phyloP scores from a whole-genome alignment of 2,797 vertebrate species.

The Hypotaenidia philippensis region DNA sequence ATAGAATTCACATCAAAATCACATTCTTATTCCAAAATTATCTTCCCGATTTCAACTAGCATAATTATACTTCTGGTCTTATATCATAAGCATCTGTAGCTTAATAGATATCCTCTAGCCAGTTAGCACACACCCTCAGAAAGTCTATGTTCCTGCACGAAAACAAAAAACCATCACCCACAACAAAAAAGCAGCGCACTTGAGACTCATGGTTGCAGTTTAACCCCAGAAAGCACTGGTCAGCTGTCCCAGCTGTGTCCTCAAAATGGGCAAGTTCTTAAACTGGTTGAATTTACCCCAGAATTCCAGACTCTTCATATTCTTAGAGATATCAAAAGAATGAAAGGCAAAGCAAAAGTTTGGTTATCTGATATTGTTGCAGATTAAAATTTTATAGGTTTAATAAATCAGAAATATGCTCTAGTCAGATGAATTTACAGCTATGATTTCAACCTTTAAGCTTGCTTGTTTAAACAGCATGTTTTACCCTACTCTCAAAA shows the following conservation, averaged over 20 bases:
- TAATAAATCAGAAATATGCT: not conserved
- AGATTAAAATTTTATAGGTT: not conserved
- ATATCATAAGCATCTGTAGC: not conserved
- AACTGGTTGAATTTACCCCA: not conserved
- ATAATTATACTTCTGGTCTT: not conserved
- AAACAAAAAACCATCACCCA: not conserved
- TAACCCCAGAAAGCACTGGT: too few species aligned
- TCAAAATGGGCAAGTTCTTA: not conserved
- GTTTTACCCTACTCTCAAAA: not conserved
- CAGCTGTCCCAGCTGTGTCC: too few species aligned
- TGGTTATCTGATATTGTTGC: not conserved
- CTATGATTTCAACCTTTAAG: not conserved
- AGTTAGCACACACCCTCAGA: accelerated
- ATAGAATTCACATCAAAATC: not conserved
- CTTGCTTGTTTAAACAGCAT: not conserved
- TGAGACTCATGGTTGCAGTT: not conserved
- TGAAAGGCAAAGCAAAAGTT: not conserved
- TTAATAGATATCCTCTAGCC: not conserved
- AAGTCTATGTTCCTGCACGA: not conserved
- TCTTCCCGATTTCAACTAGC: not conserved
- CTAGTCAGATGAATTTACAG: not conserved
- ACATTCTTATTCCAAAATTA: not conserved
- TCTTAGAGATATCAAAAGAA: not conserved
- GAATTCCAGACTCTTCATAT: not conserved
- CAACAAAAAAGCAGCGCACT: not conserved